Evolutionary conservation across 2,888 invertebrate species (phyloP), one percentile per base, ranked within the genome.

Genomic region (Graphium colonna): DNA sequence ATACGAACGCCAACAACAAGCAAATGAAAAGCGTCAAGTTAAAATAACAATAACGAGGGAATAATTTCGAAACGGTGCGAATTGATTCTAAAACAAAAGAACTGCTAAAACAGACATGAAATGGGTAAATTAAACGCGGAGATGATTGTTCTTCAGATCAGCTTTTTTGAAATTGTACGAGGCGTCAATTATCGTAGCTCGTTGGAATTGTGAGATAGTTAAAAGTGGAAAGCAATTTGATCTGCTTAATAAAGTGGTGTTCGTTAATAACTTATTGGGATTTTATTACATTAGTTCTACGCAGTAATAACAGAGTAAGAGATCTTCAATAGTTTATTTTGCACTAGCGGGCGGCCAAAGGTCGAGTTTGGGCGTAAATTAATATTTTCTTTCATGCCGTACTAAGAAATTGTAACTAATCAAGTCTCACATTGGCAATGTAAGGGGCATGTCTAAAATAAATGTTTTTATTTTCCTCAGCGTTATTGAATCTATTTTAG

Each of bases 81-180:
- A 10, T 31, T 31, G 9, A 31, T 31, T 31, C 31, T 31, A 9
- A 31, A 31, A 31, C 10, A 31, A 31, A 31, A 31, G 31, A 31
- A 31, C 8, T 31, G 31, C 31, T 31, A 31, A 31, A 31, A 31
- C 31, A 31, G 31, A 31, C 10, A 31, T 31, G 16, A 26, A 40
- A 40, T 40, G 10, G n/a, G 39, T 16, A 40, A 48, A 39, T 39
- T 39, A 40, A 48, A 40, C 47, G 39, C 38, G 39, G 41, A 49
- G 40, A 42, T 18, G 49, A 49, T 49, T 41, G 51, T 28, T 44
- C 51, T 44, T 39, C 51, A 51, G 48, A 60, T 55, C 56, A 58
- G 57, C 55, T 59, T 57, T 55, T 42, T 42, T 51, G 21, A 51
- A 36, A 57, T 48, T 52, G 46, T 43, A 42, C 33, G 36, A 39